Conservation (phyloP, 2,113 vertebrate genomes). For the Lagenorhynchus albirostris region DNA sequence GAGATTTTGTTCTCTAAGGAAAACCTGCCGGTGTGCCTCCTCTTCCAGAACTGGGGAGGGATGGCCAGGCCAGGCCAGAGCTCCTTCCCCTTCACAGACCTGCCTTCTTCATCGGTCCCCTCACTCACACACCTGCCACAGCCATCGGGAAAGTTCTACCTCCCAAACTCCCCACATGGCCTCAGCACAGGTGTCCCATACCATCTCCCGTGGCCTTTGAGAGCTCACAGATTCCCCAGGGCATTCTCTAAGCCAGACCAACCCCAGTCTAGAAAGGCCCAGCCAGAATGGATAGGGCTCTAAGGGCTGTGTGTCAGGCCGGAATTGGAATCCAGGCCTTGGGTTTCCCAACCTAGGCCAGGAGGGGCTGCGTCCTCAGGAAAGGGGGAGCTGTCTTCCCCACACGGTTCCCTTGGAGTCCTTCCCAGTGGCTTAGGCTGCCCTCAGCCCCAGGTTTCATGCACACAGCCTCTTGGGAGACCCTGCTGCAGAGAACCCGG, state of each 20-base stretch:
- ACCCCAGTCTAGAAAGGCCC: background rate
- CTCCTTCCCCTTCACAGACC: background rate
- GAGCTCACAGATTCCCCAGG: background rate
- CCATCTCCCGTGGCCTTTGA: background rate
- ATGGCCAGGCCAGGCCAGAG: background rate
- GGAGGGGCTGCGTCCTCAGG: background rate
- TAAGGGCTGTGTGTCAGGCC: background rate
- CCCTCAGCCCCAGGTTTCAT: background rate
- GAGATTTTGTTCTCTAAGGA: background rate
- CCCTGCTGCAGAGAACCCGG: background rate
- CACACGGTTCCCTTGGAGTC: background rate
- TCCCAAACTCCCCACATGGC: background rate
- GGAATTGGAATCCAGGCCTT: background rate
- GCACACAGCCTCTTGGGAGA: background rate
- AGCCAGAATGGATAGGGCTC: background rate
- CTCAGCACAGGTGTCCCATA: background rate
- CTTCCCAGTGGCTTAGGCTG: background rate
- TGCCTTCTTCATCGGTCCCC: background rate
- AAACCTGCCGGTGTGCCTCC: background rate
- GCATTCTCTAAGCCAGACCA: background rate
- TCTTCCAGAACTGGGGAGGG: background rate
- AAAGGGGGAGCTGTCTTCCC: background rate
- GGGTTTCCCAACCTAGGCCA: background rate
- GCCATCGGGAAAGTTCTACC: background rate
- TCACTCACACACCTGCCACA: background rate